Conservation (phyloP, 2,888 invertebrate genomes). For the Schizotus pectinicornis region DNA sequence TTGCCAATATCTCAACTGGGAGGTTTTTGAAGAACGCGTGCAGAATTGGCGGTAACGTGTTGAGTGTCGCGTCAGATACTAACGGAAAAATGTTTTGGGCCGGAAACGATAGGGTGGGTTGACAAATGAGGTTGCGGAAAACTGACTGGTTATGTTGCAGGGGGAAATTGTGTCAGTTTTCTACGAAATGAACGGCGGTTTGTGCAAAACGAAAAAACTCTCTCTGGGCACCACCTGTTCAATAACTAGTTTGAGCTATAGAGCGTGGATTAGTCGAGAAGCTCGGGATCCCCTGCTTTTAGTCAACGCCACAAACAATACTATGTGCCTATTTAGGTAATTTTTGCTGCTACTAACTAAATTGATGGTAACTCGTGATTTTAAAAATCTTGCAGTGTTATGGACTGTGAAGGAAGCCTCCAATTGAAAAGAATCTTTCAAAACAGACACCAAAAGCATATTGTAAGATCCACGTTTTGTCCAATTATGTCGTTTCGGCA, state of each 20-base stretch:
- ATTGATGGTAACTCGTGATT: constrained; percentile 5
- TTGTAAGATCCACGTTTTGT: constrained; percentile 80
- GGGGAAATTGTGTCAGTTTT: constrained; percentile 55
- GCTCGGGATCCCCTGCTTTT: constrained; percentile 70
- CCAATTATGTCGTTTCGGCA: constrained; percentile 84
- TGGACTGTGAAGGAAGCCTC: constrained; percentile 71
- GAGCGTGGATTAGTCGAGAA: constrained; percentile 83
- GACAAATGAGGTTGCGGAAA: not conserved
- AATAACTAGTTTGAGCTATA: constrained; percentile 77
- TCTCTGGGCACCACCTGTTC: constrained; percentile 53
- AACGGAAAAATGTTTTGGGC: constrained; percentile 83
- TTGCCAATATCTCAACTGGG: constrained; percentile 85
- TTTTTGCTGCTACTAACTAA: constrained; percentile 2
- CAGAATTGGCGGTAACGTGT: constrained; percentile 66
- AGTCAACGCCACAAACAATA: constrained; percentile 78
- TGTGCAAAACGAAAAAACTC: constrained; percentile 48
- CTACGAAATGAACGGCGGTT: constrained; percentile 51
- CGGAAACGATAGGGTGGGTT: constrained; percentile 73
- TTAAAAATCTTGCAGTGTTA: constrained; percentile 59
- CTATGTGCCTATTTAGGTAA: constrained; percentile 68
- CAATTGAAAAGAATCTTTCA: constrained; percentile 70
- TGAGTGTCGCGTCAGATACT: constrained; percentile 77
- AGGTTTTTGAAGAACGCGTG: constrained; percentile 73
- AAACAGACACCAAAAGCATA: constrained; percentile 65
- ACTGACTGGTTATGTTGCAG: constrained; percentile 35